Base-by-base conservation (phyloP, 2,113 vertebrate species). In the Manacus vitellinus region DNA sequence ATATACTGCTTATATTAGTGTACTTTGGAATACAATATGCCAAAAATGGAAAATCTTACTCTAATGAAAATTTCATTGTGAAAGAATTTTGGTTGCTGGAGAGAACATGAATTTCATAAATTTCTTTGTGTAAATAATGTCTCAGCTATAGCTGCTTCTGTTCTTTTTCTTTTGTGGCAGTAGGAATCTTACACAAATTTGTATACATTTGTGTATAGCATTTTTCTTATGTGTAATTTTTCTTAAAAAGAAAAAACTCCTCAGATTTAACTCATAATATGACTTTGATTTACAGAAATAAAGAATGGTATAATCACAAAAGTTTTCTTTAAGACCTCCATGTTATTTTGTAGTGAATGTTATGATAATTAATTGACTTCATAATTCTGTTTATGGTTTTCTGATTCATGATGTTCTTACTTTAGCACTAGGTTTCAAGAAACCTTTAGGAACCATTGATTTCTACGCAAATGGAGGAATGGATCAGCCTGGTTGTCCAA, bases 401-500 rank as follows among this genome's bases (percentile, higher is more conserved):
- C 73, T 76, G 4, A 62, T 76, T 76, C 14, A 14, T 81, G 0
- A 33, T 94, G 4, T 79, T 83, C 93, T 96, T 77, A 24, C 61
- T 89, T 80, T 39, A 97, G 99, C 56, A 4, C 98, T 99, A 76
- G 99, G 99, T 44, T 98, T 98, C 82, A 97, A 88, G 94, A 98
- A 98, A 24, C 95, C 97, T 86, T 98, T 99, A 24, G 99, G 99
- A 85, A 98, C 99, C 47, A 99, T 99, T 33, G 99, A 99, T 92
- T 99, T 99, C 97, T 99, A 99, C 54, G 98, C 99, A 78, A 99
- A 99, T 84, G 99, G 99, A 37, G 99, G 99, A 89, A 97, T 47
- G 28, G 98, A 99, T 94, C 99, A 99, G 51, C 99, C 99, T 18
- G 99, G 99, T 39, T 99, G 99, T 84, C 99, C 99, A 74, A 97